These are phyloP conservation scores for Megaceryle alcyon DNA, from an alignment of 2,797 vertebrate species.

Conservation along the genomic window DNA sequence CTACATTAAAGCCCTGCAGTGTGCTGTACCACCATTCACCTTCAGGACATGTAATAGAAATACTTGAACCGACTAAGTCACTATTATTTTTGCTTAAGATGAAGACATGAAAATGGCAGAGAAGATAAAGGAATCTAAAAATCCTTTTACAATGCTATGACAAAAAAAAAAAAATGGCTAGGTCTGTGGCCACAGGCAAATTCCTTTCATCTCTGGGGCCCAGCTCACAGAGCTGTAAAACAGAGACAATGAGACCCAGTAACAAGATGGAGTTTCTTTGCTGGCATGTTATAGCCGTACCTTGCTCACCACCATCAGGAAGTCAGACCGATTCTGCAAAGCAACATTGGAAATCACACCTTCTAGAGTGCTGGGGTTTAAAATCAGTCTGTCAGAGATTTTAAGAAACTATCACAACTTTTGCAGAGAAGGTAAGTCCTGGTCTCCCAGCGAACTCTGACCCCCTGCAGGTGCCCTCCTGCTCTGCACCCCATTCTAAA, in stretches of 20 bases:
- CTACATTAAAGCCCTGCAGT: neutral
- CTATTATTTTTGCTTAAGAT: neutral
- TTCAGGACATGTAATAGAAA: neutral
- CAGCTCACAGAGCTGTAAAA: neutral
- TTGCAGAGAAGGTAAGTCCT: neutral
- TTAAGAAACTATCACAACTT: neutral
- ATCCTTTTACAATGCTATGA: neutral
- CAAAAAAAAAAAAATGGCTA: neutral
- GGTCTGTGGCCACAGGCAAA: neutral
- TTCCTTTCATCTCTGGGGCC: neutral
- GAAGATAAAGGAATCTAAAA: neutral
- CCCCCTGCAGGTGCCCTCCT: neutral
- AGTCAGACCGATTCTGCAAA: neutral
- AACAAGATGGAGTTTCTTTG: neutral
- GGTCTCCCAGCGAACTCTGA: neutral
- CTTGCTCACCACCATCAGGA: neutral
- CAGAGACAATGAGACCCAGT: fast-evolving
- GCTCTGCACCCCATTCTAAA: neutral
- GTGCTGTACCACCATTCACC: neutral
- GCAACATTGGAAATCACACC: neutral
- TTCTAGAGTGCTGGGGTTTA: neutral
- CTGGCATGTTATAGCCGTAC: neutral
- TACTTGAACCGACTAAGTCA: neutral
- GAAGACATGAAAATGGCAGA: neutral
- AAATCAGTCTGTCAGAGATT: neutral